Evolutionary conservation across 2,888 invertebrate genomes (phyloP).

Genomic region (Furcula furcula): DNA sequence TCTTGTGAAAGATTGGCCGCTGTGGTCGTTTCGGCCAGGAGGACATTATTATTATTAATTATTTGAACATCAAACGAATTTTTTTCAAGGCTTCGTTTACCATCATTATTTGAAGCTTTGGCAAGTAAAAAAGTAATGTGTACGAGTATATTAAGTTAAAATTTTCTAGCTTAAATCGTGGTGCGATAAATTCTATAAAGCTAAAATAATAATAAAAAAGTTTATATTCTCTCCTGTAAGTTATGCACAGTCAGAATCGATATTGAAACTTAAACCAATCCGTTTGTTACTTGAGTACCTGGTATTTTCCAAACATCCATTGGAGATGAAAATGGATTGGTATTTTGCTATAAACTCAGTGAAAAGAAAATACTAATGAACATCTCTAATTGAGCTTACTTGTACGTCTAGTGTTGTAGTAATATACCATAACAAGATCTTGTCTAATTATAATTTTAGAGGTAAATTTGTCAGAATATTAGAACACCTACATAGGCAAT

Average conservation of each 20-base stretch:
- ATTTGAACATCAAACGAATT: no score
- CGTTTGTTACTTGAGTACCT: constrained; percentile 33
- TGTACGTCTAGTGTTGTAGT: not conserved
- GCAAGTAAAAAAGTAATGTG: not conserved
- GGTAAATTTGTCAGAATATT: constrained; percentile 1
- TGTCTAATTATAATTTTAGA: no score
- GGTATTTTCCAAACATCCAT: constrained; percentile 29
- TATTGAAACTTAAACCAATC: constrained; percentile 34
- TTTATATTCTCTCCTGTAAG: constrained; percentile 11
- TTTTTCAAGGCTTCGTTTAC: no score
- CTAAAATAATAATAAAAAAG: constrained; percentile 18
- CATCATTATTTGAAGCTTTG: not conserved
- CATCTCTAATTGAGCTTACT: not conserved
- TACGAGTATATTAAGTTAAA: constrained; percentile 3
- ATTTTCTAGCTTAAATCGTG: constrained; percentile 9
- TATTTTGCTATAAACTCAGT: constrained; percentile 6
- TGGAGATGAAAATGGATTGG: constrained; percentile 18
- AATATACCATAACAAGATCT: no score
- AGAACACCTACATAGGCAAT: constrained; percentile 5
- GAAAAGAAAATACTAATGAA: not conserved
- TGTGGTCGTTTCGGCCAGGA: no score
- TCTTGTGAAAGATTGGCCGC: no score
- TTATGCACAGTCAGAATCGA: constrained; percentile 18
- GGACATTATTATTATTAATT: no score
- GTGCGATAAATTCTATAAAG: constrained; percentile 7